Base-by-base conservation (phyloP, 2,797 vertebrate species). In the Acanthornis magna region DNA sequence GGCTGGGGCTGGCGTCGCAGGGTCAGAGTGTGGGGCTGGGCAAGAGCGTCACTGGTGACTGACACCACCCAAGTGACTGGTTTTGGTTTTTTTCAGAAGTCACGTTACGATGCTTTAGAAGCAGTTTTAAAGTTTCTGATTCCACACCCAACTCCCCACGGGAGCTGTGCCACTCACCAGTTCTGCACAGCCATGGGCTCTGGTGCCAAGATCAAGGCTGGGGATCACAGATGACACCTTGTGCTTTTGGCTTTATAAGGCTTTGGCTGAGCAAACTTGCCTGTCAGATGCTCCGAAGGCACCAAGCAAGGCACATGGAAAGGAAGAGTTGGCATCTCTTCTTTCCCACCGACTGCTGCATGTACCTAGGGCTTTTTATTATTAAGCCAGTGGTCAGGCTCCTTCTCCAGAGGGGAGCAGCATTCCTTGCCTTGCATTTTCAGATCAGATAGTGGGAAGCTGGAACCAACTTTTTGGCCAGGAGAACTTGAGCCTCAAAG, bases 121-220 rank as follows among this genome's bases (percentile, higher is more conserved):
- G 51, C 19, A 7, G 8, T 68, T 43, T 12, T 48, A 23, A 74
- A 79, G 60, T 25, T 45, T 48, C 16, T 4, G 13, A 3, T 60
- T n/a, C 11, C 8, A 2, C 63, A 13, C 20, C 50, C 16, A 1
- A 0, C 9, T 78, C 8, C 62, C 43, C 32, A 1, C 0, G 0
- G 34, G 62, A 65, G 55, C 72, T 2, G 1, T 6, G 42, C 48
- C 2, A 1, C 84, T 43, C 29, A 10, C 30, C 3, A 0, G 26
- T 14, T 40, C 82, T 72, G 55, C 17, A 1, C 8, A 25, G 38
- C 60, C 10, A 0, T 3, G 4, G 61, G 34, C 30, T 85, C 27
- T 7, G 5, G 27, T 54, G 57, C 66, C 32, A 9, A 26, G 55
- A 34, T 25, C 9, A 10, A 65, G 74, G 53, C 38, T 45, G 68